A percentile compares a stretch with the other conserved stretches of the same genome.
phyloP scores from a whole-genome alignment of 2,797 vertebrate genomes.

The Pangasius sanitwongsei region DNA sequence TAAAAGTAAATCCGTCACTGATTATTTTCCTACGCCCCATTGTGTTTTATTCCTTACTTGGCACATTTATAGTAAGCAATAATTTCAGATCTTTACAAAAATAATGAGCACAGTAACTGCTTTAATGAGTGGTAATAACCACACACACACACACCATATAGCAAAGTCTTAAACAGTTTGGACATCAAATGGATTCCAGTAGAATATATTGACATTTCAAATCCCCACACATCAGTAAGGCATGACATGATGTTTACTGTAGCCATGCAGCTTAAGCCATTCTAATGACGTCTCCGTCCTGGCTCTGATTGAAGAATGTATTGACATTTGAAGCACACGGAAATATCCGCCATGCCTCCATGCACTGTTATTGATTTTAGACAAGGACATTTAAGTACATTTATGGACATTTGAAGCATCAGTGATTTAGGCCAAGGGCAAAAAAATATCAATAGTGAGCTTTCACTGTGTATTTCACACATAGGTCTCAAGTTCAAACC shows the following conservation, averaged over 20 bases:
- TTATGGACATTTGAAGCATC: conserved; percentile 38
- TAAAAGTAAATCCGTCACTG: not conserved
- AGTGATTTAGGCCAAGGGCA: conserved; percentile 30
- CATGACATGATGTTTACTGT: conserved; percentile 42
- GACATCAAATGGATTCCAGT: conserved; percentile 22
- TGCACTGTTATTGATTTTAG: conserved; percentile 42
- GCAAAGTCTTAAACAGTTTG: conserved; percentile 1
- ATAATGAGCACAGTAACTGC: conserved; percentile 11
- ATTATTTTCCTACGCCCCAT: not conserved
- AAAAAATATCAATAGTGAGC: conserved; percentile 6
- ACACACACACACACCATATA: not conserved
- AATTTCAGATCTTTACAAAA: conserved; percentile 5
- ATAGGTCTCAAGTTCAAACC: conserved; percentile 18
- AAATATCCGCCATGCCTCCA: conserved; percentile 36
- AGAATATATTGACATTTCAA: conserved; percentile 56
- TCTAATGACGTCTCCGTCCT: conserved; percentile 14
- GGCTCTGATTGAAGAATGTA: conserved; percentile 32
- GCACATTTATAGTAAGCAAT: conserved; percentile 4
- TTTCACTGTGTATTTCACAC: conserved; percentile 28
- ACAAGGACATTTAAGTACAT: conserved; percentile 44
- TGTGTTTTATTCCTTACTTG: conserved; percentile 19
- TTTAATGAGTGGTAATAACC: not conserved
- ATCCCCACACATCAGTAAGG: conserved; percentile 30
- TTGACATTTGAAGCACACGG: conserved; percentile 51
- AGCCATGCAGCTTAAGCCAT: conserved; percentile 36